Percentiles rank a stretch among this genome's conserved stretches.
Evolutionary conservation across 2,113 vertebrate genomes (phyloP).

Genomic region (Anser brachyrhynchus): DNA sequence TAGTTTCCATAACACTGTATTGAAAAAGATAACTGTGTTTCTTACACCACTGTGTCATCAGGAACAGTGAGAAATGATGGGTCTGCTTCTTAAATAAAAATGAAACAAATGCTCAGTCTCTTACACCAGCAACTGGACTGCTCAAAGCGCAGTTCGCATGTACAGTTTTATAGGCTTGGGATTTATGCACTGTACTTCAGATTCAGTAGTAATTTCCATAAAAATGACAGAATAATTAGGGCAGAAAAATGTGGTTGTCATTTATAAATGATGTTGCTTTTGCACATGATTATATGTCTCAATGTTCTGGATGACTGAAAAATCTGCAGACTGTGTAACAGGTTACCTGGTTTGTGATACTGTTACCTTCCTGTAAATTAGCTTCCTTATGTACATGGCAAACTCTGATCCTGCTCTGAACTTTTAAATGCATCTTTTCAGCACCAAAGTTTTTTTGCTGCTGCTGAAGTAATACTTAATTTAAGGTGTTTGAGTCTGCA

Average conservation of each 20-base stretch:
- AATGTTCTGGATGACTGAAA: background rate
- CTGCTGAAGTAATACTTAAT: background rate
- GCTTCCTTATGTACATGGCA: background rate
- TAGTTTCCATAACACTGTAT: background rate
- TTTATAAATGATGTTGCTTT: background rate
- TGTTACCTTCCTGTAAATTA: background rate
- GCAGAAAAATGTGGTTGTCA: background rate
- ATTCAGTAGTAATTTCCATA: background rate
- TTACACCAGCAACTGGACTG: background rate
- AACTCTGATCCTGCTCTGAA: background rate
- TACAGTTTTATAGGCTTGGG: background rate
- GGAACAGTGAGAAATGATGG: background rate
- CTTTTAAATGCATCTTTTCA: background rate
- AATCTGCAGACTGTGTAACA: background rate
- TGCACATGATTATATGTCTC: background rate
- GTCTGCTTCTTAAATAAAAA: background rate
- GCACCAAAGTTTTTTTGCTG: background rate
- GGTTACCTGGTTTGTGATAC: background rate
- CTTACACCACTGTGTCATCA: background rate
- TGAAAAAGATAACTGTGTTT: background rate
- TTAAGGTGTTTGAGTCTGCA: background rate
- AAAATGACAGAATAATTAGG: constrained; percentile 25
- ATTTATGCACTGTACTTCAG: background rate
- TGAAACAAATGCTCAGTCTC: background rate
- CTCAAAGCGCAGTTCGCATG: background rate